phyloP scores from a whole-genome alignment of 2,113 vertebrate genomes.

The Uropsilus gracilis region DNA sequence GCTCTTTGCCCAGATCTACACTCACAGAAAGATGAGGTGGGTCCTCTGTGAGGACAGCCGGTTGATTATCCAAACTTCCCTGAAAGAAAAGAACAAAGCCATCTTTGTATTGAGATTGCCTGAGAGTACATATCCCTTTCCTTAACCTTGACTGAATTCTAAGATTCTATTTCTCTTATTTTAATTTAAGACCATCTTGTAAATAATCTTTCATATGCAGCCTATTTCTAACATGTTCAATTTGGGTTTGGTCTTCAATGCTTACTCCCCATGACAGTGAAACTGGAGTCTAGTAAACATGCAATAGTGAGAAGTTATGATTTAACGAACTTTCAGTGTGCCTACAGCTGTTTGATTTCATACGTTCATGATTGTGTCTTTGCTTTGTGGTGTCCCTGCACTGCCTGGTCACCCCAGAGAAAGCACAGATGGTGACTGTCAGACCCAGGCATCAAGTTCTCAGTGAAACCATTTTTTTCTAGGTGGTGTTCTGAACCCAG shows the following conservation, averaged over 20 bases:
- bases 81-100: neutral
- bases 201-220: conserved; percentile 39
- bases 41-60: neutral
- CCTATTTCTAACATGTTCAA: neutral
- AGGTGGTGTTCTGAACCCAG: neutral
- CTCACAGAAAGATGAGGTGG: neutral
- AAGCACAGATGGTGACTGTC: conserved; percentile 8
- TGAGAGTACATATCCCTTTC: neutral
- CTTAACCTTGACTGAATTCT: neutral
- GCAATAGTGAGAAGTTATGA: neutral
- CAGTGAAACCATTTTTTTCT: neutral
- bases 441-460: neutral
- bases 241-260: neutral
- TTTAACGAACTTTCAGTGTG: neutral
- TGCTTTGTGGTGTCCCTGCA: neutral
- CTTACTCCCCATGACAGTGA: neutral
- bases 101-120: neutral
- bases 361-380: conserved; percentile 15
- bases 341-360: neutral
- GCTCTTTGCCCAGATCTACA: neutral
- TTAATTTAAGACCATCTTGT: neutral
- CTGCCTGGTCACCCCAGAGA: neutral
- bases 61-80: neutral
- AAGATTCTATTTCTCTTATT: conserved; percentile 37
- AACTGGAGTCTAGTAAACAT: neutral